A percentile compares a stretch with the other conserved stretches of the same genome.
These are phyloP conservation scores for Drosophila arizonae DNA, from an alignment of 1,140 invertebrate species.

Conservation along the genomic window DNA sequence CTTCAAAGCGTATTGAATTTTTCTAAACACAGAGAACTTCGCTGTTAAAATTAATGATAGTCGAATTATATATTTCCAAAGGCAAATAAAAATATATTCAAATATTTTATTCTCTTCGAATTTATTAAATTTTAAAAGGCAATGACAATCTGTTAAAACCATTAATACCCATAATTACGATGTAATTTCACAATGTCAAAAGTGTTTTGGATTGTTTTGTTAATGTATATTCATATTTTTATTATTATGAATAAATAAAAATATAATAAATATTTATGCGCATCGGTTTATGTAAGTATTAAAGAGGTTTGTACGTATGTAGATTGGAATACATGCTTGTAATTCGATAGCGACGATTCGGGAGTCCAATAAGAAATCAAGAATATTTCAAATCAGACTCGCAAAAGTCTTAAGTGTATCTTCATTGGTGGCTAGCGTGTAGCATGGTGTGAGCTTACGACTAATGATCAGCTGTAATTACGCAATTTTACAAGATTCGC, in stretches of 20 bases:
- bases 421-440: conserved; percentile 48
- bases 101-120: not conserved
- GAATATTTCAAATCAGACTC: conserved; percentile 79
- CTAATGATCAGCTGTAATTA: conserved; percentile 57
- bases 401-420: conserved; percentile 65
- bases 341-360: conserved; percentile 72
- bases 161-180: not conserved
- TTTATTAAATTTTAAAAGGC: not conserved
- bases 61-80: too few species aligned
- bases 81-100: not conserved
- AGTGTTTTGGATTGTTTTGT: not conserved
- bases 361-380: conserved; percentile 82
- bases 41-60: too few species aligned
- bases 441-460: conserved; percentile 39
- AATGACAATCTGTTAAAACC: not conserved
- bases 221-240: conserved; percentile 2
- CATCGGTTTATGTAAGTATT: conserved; percentile 8
- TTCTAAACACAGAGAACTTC: too few species aligned
- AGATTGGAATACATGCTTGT: conserved; percentile 36
- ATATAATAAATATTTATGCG: conserved; percentile 33
- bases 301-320: conserved; percentile 46
- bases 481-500: conserved; percentile 58
- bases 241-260: conserved; percentile 15
- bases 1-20: too few species aligned
- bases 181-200: not conserved